phyloP scores from a whole-genome alignment of 1,140 invertebrate genomes.

The Pogonus chalceus region DNA sequence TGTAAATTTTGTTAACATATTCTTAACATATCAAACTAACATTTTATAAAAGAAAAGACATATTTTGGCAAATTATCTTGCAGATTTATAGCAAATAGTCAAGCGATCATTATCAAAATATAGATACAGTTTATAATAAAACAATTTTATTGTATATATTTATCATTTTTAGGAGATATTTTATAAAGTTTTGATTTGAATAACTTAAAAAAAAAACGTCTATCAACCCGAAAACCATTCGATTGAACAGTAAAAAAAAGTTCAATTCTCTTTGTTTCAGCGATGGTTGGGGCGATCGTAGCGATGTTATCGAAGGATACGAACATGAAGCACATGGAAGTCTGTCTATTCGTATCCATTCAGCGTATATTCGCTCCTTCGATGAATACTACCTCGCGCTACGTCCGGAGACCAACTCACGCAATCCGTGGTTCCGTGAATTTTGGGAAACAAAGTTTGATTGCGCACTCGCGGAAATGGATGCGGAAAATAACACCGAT shows the following conservation, averaged over 20 bases:
- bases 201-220: too few species aligned
- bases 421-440: constrained; percentile 70
- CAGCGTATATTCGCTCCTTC: constrained; percentile 55
- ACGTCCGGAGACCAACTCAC: constrained; percentile 49
- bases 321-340: constrained; percentile 62
- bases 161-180: too few species aligned
- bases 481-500: background rate
- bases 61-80: too few species aligned
- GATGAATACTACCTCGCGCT: constrained; percentile 59
- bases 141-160: too few species aligned
- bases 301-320: constrained; percentile 59
- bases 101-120: too few species aligned
- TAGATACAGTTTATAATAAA: too few species aligned
- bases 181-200: too few species aligned
- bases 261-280: constrained; percentile 35
- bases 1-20: too few species aligned
- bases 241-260: background rate
- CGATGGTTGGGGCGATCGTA: constrained; percentile 65
- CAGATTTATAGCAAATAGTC: too few species aligned
- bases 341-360: constrained; percentile 64
- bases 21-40: too few species aligned
- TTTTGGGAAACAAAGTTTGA: constrained; percentile 65
- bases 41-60: too few species aligned
- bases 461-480: constrained; percentile 40
- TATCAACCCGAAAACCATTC: too few species aligned